phyloP scores from a whole-genome alignment of 2,888 invertebrate genomes.

The Noctua comes region DNA sequence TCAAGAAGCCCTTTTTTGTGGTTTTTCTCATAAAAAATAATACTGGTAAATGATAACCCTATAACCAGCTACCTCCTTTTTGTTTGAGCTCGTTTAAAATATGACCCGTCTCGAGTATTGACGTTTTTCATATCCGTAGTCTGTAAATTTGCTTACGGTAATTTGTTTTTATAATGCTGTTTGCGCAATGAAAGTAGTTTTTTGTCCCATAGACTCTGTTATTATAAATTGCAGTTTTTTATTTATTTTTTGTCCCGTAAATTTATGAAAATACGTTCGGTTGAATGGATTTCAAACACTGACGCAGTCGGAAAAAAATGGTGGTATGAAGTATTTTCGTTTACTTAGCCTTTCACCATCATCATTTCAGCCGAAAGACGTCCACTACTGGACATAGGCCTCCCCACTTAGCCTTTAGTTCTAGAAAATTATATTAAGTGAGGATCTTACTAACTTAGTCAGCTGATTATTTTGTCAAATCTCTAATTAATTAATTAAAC shows the following conservation, averaged over 20 bases:
- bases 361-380: too few species aligned
- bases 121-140: conserved; percentile 64
- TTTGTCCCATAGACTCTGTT: conserved; percentile 13
- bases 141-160: conserved; percentile 57
- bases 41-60: conserved; percentile 36
- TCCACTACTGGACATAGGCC: too few species aligned
- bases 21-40: not conserved
- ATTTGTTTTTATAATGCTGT: conserved; percentile 53
- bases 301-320: not conserved
- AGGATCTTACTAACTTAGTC: not conserved
- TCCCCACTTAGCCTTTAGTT: too few species aligned
- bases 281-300: not conserved
- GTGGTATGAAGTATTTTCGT: not conserved
- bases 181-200: conserved; percentile 44
- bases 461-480: not conserved
- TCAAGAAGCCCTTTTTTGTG: not conserved
- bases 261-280: not conserved
- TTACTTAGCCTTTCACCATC: not conserved
- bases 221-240: not conserved
- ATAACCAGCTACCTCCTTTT: conserved; percentile 29
- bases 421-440: not conserved
- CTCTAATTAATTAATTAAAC: conserved; percentile 22
- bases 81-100: conserved; percentile 68
- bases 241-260: conserved; percentile 1
- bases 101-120: conserved; percentile 60